Evolutionary conservation across 2,797 vertebrate species (phyloP).

Genomic region (Neopelma chrysocephalum): DNA sequence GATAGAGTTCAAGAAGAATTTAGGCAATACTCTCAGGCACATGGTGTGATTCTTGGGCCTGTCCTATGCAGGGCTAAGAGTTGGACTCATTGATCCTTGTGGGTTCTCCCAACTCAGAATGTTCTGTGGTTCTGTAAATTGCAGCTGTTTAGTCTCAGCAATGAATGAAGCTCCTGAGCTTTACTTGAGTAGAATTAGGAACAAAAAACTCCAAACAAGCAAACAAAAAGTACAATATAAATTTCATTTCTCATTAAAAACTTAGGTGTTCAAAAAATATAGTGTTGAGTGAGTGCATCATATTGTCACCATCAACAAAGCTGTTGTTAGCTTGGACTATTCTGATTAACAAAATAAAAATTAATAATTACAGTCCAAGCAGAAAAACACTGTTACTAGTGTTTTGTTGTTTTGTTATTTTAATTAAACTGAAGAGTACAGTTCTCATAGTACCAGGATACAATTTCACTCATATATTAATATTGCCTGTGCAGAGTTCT

Average conservation of each 20-base stretch:
- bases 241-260: neutral
- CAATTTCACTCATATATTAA: neutral
- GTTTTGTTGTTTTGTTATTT: neutral
- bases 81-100: fast-evolving
- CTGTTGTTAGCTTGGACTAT: neutral
- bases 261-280: fast-evolving
- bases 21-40: neutral
- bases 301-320: neutral
- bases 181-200: neutral
- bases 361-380: neutral
- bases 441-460: neutral
- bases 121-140: neutral
- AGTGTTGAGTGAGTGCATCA: neutral
- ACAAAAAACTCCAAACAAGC: neutral
- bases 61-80: neutral
- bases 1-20: neutral
- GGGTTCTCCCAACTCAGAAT: neutral
- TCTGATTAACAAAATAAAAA: neutral
- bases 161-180: neutral
- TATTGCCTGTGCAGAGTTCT: neutral
- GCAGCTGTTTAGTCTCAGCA: neutral
- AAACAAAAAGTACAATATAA: neutral
- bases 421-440: neutral
- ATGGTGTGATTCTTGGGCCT: neutral
- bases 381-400: neutral